Percentiles rank a stretch among this genome's conserved stretches.
phyloP scores from a whole-genome alignment of 2,888 invertebrate species.

The Trichacis sp. region DNA sequence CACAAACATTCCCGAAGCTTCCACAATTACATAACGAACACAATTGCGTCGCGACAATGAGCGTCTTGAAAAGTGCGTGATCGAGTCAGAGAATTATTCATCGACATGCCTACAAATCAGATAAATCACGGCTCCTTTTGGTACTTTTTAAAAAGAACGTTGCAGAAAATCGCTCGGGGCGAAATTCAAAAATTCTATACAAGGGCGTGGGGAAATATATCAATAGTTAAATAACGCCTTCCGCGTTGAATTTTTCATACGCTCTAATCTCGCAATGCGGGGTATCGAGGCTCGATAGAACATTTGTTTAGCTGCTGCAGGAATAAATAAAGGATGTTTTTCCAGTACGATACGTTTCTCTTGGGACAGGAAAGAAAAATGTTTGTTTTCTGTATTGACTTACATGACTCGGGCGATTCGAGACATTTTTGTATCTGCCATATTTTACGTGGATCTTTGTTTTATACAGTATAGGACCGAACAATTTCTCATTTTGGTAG shows the following conservation, averaged over 20 bases:
- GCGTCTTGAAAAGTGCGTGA: constrained; percentile 25
- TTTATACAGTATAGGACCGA: too few relatives aligned
- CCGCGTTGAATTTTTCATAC: not conserved
- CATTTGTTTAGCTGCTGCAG: too few relatives aligned
- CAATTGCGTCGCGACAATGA: constrained; percentile 26
- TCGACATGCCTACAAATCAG: constrained; percentile 16
- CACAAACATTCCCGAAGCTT: constrained; percentile 12
- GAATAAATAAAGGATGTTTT: too few relatives aligned
- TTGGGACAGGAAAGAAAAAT: too few relatives aligned
- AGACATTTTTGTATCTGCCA: too few relatives aligned
- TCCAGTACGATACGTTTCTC: too few relatives aligned
- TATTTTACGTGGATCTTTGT: too few relatives aligned
- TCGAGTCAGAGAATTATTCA: not conserved
- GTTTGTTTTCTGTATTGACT: too few relatives aligned
- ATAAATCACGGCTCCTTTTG: constrained; percentile 1
- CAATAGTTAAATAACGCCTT: not conserved
- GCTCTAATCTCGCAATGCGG: too few relatives aligned
- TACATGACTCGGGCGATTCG: too few relatives aligned
- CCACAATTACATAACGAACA: constrained; percentile 32
- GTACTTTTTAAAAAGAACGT: constrained; percentile 2
- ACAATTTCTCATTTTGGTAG: too few relatives aligned
- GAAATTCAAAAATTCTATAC: constrained; percentile 5
- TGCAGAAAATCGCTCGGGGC: constrained; percentile 14
- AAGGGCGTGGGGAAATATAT: constrained; percentile 6
- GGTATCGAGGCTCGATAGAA: too few relatives aligned